A percentile compares a stretch with the other conserved stretches of the same genome.
Evolutionary conservation across 2,113 vertebrate genomes (phyloP).

Genomic region (Orientallactaga bullata): DNA sequence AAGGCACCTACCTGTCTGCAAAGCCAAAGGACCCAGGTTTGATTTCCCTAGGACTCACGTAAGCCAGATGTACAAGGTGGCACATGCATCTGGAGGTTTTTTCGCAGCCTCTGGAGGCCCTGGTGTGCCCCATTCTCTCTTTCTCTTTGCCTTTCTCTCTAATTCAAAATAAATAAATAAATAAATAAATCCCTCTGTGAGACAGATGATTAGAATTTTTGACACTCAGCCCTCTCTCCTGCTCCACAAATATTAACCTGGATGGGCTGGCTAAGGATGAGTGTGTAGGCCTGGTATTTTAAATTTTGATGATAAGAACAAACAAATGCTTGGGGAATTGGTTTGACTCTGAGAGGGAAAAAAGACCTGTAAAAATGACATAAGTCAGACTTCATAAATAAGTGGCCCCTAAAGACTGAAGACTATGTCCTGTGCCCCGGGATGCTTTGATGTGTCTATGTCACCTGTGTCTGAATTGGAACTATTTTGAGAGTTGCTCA

Average conservation of each 20-base stretch:
- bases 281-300: not conserved
- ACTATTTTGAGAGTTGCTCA: not conserved
- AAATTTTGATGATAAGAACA: conserved; percentile 27
- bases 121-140: too few relatives aligned
- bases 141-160: too few relatives aligned
- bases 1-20: too few relatives aligned
- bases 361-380: not conserved
- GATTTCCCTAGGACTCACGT: too few relatives aligned
- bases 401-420: not conserved
- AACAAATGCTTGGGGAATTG: not conserved
- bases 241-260: too few relatives aligned
- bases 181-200: not conserved
- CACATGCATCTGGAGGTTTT: too few relatives aligned
- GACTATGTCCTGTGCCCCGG: not conserved
- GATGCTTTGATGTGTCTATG: not conserved
- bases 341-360: conserved; percentile 14
- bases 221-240: not conserved
- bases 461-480: not conserved
- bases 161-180: too few relatives aligned
- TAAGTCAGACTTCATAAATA: not conserved
- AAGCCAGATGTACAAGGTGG: too few relatives aligned
- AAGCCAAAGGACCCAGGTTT: too few relatives aligned
- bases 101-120: too few relatives aligned
- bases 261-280: not conserved
- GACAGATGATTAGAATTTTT: not conserved